These are phyloP conservation scores for Myathropa florea DNA, from an alignment of 2,888 invertebrate species.

Conservation along the genomic window DNA sequence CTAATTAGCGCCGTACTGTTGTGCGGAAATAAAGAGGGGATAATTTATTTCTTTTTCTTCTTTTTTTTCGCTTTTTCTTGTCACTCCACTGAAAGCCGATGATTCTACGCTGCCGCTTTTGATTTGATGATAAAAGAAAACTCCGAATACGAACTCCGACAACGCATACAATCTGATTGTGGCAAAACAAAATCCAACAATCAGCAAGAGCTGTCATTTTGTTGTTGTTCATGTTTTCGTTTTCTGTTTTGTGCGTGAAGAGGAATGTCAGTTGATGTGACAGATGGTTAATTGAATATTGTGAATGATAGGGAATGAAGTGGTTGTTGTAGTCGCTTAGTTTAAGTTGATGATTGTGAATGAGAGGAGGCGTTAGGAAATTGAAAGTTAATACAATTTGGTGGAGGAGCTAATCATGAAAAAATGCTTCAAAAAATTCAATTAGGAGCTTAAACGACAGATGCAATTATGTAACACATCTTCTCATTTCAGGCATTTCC, in stretches of 20 bases:
- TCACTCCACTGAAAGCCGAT: slow-evolving; percentile 17
- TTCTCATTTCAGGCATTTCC: no score
- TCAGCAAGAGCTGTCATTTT: slow-evolving; percentile 45
- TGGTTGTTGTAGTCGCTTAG: not conserved
- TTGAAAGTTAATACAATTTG: not conserved
- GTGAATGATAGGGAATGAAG: not conserved
- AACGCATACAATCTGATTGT: slow-evolving; percentile 46
- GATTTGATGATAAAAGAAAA: slow-evolving; percentile 28
- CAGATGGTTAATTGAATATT: not conserved
- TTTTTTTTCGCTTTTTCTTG: not conserved
- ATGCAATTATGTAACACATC: no score
- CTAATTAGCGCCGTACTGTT: slow-evolving; percentile 36
- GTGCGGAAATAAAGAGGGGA: slow-evolving; percentile 22
- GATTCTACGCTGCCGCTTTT: slow-evolving; percentile 15
- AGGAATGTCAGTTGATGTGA: slow-evolving; percentile 32
- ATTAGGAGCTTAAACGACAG: no score
- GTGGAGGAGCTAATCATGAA: no score
- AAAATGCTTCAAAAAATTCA: no score
- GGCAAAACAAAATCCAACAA: slow-evolving; percentile 55
- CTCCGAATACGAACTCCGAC: slow-evolving; percentile 32
- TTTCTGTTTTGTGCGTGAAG: slow-evolving; percentile 23
- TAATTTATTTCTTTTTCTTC: not conserved
- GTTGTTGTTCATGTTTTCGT: slow-evolving; percentile 9
- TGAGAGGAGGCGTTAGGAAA: not conserved
- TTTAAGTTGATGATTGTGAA: not conserved